Evolutionary conservation across 2,888 invertebrate genomes (phyloP).

Genomic region (Clitarchus hookeri): DNA sequence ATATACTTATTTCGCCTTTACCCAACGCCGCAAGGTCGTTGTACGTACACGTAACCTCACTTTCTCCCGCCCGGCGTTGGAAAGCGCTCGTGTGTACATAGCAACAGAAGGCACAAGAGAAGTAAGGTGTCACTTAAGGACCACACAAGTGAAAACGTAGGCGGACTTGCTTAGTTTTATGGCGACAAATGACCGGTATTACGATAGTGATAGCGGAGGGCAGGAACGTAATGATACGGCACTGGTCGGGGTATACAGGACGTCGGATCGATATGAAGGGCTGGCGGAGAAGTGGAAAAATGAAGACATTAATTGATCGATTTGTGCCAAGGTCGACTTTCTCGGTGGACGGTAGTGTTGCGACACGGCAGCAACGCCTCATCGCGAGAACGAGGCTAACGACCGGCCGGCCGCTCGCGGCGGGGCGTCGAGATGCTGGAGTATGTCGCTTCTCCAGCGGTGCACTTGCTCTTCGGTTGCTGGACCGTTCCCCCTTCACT

Average conservation of each 20-base stretch:
- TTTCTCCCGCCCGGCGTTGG: not conserved
- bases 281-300: not conserved
- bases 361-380: not conserved
- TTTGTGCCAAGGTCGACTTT: not conserved
- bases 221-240: not conserved
- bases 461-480: too few relatives aligned
- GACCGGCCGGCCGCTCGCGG: not conserved
- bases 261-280: not conserved
- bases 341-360: not conserved
- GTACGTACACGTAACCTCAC: not conserved
- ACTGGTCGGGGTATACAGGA: too few relatives aligned
- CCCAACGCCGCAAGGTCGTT: not conserved
- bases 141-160: not conserved
- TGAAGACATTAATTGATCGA: not conserved
- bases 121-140: not conserved
- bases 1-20: not conserved
- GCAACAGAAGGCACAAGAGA: not conserved
- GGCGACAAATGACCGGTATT: conserved; percentile 7
- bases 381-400: not conserved
- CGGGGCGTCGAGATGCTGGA: not conserved
- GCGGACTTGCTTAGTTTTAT: not conserved
- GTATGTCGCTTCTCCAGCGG: too few relatives aligned
- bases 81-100: not conserved
- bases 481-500: too few relatives aligned
- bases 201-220: not conserved